Percentiles rank a stretch among this genome's conserved stretches.
These are phyloP conservation scores for Beris morrisii DNA, from an alignment of 2,888 invertebrate species.

Conservation along the genomic window DNA sequence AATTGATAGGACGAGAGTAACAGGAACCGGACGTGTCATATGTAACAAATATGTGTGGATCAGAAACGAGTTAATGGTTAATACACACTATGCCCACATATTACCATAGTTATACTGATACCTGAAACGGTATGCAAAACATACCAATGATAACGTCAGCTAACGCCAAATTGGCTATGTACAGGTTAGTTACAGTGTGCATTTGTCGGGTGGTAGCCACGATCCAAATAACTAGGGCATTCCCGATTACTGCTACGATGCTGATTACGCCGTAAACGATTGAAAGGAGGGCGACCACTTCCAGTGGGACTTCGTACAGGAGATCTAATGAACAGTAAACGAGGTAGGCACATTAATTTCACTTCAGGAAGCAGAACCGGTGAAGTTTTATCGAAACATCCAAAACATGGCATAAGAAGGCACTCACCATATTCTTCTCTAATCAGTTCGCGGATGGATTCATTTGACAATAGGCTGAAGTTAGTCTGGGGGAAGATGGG, in stretches of 20 bases:
- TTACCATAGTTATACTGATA: background rate
- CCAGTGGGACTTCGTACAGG: constrained; percentile 73
- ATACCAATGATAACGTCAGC: constrained; percentile 85
- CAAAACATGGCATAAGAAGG: background rate
- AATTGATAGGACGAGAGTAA: background rate
- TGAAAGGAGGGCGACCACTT: constrained; percentile 72
- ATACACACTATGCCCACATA: background rate
- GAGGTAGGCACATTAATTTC: no score
- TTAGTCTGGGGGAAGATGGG: constrained; percentile 13
- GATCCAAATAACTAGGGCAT: constrained; percentile 83
- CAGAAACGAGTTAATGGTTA: background rate
- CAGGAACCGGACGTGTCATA: background rate
- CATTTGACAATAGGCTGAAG: constrained; percentile 9
- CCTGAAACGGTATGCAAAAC: constrained; percentile 81
- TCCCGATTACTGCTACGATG: constrained; percentile 78
- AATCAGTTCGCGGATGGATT: constrained; percentile 17
- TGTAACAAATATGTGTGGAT: background rate
- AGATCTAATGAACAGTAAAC: constrained; percentile 55
- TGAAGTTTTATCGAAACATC: background rate
- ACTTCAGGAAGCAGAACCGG: background rate
- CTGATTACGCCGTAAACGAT: constrained; percentile 81
- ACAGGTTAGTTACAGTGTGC: constrained; percentile 84
- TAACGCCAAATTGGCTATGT: constrained; percentile 81
- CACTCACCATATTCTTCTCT: constrained; percentile 53
- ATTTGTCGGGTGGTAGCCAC: constrained; percentile 76